Evolutionary conservation across 2,113 vertebrate species (phyloP).

Genomic region (Hippocampus zosterae): DNA sequence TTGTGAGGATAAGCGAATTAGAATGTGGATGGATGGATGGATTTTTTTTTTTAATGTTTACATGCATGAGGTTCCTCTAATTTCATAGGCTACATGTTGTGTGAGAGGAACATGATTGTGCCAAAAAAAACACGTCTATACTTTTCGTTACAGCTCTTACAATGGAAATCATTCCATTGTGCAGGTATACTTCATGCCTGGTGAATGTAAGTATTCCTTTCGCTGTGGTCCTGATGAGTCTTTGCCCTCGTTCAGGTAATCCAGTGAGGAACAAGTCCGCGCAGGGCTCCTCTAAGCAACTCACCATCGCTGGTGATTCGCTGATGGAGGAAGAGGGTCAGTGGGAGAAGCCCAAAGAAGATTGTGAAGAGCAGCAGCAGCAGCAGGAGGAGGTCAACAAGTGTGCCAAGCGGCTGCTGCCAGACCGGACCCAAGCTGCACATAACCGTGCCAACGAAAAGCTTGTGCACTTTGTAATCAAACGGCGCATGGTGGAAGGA

Average conservation of each 20-base stretch:
- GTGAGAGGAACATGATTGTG: too few species aligned
- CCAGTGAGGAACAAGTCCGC: constrained; percentile 77
- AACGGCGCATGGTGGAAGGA: constrained; percentile 75
- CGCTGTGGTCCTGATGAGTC: background rate
- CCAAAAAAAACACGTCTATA: too few species aligned
- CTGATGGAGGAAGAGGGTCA: background rate
- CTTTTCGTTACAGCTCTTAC: too few species aligned
- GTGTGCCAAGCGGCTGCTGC: constrained; percentile 77
- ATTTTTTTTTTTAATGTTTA: too few species aligned
- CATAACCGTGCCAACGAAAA: constrained; percentile 85
- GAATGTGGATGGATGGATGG: too few species aligned
- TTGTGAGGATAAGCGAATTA: too few species aligned
- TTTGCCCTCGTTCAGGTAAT: constrained; percentile 68
- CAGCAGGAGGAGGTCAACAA: constrained; percentile 43
- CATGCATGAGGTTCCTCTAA: too few species aligned
- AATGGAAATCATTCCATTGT: background rate
- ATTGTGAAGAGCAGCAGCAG: constrained; percentile 37
- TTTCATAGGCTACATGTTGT: too few species aligned
- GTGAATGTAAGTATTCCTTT: background rate
- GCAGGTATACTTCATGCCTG: background rate
- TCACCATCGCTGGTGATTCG: constrained; percentile 63
- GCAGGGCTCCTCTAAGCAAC: constrained; percentile 50
- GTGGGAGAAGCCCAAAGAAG: background rate
- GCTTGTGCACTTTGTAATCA: constrained; percentile 86
- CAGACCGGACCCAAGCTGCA: constrained; percentile 82